A percentile compares a stretch with the other conserved stretches of the same genome.
phyloP scores from a whole-genome alignment of 2,113 vertebrate genomes.

The Erpornis zantholeuca region DNA sequence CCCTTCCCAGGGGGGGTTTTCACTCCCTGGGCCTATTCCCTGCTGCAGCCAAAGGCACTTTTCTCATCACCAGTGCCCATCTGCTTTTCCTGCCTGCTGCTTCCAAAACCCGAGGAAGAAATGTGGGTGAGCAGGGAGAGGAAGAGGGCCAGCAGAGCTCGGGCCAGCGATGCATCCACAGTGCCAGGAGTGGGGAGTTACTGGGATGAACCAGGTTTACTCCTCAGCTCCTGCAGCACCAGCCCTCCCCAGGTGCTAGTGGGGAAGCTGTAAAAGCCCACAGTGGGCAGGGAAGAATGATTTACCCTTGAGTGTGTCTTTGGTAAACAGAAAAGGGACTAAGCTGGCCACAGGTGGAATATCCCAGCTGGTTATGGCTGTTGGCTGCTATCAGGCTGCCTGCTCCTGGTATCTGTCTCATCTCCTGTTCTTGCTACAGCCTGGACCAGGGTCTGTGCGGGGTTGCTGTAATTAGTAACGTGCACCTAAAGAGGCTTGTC shows the following conservation, averaged over 20 bases:
- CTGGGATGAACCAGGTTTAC: neutral
- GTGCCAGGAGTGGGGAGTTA: rapidly evolving
- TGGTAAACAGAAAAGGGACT: neutral
- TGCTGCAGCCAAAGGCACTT: neutral
- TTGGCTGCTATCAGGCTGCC: neutral
- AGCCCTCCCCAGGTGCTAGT: neutral
- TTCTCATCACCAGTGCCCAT: neutral
- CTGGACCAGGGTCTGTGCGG: neutral
- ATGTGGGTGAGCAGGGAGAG: neutral
- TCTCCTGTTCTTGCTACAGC: neutral
- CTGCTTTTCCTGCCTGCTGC: neutral
- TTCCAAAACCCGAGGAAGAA: neutral
- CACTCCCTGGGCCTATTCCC: neutral
- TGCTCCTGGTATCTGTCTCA: neutral
- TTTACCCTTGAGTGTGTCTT: neutral
- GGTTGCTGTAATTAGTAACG: neutral
- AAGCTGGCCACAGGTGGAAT: neutral
- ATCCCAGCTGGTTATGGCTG: neutral
- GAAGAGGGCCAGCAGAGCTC: neutral
- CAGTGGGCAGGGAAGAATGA: neutral
- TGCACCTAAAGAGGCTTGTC: neutral
- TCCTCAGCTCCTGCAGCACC: neutral
- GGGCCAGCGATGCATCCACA: rapidly evolving
- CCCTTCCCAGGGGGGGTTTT: neutral
- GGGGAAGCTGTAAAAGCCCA: neutral